Base-by-base conservation (phyloP, 1,140 invertebrate species). In the Teleogryllus occipitalis region DNA sequence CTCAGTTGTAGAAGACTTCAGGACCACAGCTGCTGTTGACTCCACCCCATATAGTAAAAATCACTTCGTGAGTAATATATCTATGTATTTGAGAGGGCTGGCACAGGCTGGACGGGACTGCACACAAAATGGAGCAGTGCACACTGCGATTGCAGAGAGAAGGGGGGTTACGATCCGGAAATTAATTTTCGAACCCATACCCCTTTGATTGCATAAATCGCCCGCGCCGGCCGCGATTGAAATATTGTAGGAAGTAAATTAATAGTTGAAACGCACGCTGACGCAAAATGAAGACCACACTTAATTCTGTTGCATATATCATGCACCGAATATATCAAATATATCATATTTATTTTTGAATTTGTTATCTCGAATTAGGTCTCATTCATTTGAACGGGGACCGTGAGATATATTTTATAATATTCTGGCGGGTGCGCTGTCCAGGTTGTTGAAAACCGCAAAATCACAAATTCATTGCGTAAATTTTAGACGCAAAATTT, bases 341-440 rank as follows among this genome's bases (percentile, higher is more conserved):
- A 65, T 65, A 65, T 65, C 54, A 65, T 65, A 65, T 65, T 65
- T 65, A 65, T 65, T 65, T 65, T 65, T 65, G 54, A 65, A 65
- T 65, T 65, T 65, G 54, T 65, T 65, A 65, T 65, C 54, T 65
- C 54, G 54, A 65, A 65, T 65, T 65, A 65, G 54, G 54, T 65
- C 54, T 65, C 54, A 65, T 65, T 65, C 54, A 65, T 65, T 18
- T 65, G 18, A 65, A 65, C 54, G 18, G 54, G 54, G 18, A 65
- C 54, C 10, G 54, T 14, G 10, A 65, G 10, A 65, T 65, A 65
- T 65, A 65, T 65, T 65, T 65, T 65, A 65, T 65, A 65, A 65
- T 65, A 14, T 65, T 65, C 54, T 65, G 54, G 10, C 54, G 54
- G 10, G 54, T 18, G 54, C 54, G 54, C 10, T 65, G 54, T 7